These are phyloP conservation scores for Mesocricetus auratus DNA, from an alignment of 2,113 vertebrate genomes.

Conservation along the genomic window DNA sequence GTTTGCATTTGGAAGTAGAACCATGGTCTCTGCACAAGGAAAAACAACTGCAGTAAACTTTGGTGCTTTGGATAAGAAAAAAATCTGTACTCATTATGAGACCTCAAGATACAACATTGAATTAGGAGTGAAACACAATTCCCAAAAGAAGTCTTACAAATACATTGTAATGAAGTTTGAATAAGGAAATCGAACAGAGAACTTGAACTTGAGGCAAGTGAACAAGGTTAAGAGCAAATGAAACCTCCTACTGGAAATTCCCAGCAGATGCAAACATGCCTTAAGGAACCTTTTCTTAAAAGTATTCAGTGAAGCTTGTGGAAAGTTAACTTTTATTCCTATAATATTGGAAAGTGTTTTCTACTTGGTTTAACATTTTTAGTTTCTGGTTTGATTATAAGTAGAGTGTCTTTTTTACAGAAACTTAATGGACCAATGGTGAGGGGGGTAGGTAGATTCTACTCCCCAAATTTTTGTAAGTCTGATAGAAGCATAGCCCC, in stretches of 20 bases:
- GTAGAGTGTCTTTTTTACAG: background rate
- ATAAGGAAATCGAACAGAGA: background rate
- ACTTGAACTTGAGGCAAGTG: background rate
- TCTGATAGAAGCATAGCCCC: background rate
- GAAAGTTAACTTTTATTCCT: background rate
- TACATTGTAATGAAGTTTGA: constrained; percentile 14
- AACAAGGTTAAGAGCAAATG: background rate
- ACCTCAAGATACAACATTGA: background rate
- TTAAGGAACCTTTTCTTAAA: background rate
- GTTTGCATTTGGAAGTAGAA: background rate
- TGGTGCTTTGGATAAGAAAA: background rate
- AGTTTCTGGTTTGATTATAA: background rate
- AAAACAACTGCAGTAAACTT: background rate
- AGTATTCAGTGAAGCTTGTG: background rate
- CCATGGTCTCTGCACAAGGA: background rate
- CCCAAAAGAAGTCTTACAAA: background rate
- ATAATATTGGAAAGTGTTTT: background rate
- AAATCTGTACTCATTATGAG: background rate
- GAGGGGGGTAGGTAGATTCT: background rate
- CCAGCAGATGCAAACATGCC: background rate
- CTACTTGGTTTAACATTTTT: background rate
- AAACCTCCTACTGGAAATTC: background rate
- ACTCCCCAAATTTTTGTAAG: background rate
- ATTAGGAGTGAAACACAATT: background rate
- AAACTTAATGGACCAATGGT: fast-evolving